Base-by-base conservation (phyloP, 2,888 invertebrate species). In the Luperina nickerlii region DNA sequence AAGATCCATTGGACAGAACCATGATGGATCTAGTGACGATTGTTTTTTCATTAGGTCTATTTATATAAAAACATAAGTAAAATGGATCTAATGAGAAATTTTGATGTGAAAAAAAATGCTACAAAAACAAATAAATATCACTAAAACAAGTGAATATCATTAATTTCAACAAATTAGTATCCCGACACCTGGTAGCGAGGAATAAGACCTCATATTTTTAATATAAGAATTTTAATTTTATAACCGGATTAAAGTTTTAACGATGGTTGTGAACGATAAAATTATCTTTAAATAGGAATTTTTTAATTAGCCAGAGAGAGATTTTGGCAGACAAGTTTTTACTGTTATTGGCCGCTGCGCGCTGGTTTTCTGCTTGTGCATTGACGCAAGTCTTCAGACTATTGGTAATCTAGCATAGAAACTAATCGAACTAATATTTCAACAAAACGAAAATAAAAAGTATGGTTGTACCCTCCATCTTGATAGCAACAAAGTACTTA, bases 141-240 rank as follows among this genome's bases (percentile, higher is more conserved):
- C 32, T 32, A 32, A 32, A 32, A 32, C 32, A 32, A 32, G 32
- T 32, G 32, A 32, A 32, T 32, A 32, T 32, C 32, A 32, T 1
- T 32, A 32, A 32, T 32, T 32, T 32, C 32, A 32, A 32, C 32
- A 32, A 32, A 32, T 32, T 32, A 32, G 32, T 32, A 32, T 32
- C 32, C 32, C 1, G 32, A 32, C 32, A 32, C 32, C 32, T 32
- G 32, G 32, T 80, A 87, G 76, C 66, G 76, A 82, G 79, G 68
- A 77, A 71, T 84, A 84, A 70, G 73, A 78, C 51, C 65, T 82
- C 54, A 75, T 72, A 78, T 79, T 85, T 80, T 82, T 42, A 75
- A 69, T 54, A 72, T 20, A 5, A 65, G 15, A 63, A 69, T 77
- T 81, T 78, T 72, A n/a, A 76, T 80, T 73, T 79, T 69, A 13